Conservation (phyloP, 2,113 vertebrate species). For the Chionodraco myersi region DNA sequence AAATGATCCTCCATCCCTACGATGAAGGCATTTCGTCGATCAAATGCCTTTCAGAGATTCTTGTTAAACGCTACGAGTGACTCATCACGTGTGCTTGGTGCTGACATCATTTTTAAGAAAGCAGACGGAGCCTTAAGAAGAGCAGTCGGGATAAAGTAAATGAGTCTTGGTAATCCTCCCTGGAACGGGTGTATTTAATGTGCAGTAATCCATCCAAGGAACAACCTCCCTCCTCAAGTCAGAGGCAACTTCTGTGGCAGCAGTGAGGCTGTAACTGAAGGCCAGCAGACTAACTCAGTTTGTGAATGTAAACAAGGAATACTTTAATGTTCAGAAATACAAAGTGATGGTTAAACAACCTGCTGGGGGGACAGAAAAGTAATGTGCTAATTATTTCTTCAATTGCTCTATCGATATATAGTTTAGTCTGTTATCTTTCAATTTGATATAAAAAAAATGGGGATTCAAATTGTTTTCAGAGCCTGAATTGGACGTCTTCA, state of each 20-base stretch:
- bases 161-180: conserved; percentile 71
- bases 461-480: neutral
- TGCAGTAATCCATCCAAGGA: conserved; percentile 65
- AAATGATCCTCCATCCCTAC: neutral
- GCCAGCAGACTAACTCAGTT: conserved; percentile 33
- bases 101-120: conserved; percentile 50
- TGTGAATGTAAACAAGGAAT: neutral
- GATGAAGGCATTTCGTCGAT: neutral
- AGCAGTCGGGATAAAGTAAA: conserved; percentile 67
- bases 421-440: neutral
- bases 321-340: neutral
- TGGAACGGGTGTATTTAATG: conserved; percentile 61
- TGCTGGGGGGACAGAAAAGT: neutral
- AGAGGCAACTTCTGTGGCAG: conserved; percentile 23
- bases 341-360: neutral
- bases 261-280: conserved; percentile 30
- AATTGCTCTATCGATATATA: neutral
- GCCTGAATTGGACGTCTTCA: neutral
- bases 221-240: conserved; percentile 47
- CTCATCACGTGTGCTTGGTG: conserved; percentile 29
- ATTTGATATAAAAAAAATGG: neutral
- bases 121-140: conserved; percentile 51
- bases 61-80: neutral
- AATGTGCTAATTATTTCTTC: neutral
- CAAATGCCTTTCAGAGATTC: neutral